Base-by-base conservation (phyloP, 2,797 vertebrate genomes). In the Apogon hyalosoma region DNA sequence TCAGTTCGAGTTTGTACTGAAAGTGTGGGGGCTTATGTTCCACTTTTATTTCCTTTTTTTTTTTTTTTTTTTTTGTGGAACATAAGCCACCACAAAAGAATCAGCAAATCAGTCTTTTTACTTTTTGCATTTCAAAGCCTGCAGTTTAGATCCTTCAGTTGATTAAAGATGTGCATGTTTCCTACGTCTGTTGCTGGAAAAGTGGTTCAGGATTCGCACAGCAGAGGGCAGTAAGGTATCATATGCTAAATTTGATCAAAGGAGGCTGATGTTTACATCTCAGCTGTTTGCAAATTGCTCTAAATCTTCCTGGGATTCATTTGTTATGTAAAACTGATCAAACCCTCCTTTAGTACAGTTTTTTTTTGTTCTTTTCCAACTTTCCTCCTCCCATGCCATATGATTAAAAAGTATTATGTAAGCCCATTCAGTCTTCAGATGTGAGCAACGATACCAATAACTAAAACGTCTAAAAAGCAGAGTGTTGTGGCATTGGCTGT, bases 171-270 rank as follows among this genome's bases (percentile, higher is more conserved):
- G 19, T 21, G 3, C 3, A 2, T 21, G 3, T 28, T 6, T 28
- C 5, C 24, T 3, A 4, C 6, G 2, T 24, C 7, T 11, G 16
- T 8, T 45, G 0, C 24, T 4, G 40, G 11, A 36, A 0, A 0
- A 41, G 47, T 12, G 0, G 16, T 73, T 36, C 55, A 16, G 5
- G 1, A 9, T 68, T 65, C 68, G 33, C 21, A 15, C 88, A 87
- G 73, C 77, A 90, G 90, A 68, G 80, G 82, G 86, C 88, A 87
- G 70, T 61, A 75, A 48, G 0, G 5, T 12, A 28, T 47, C 61
- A 62, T 8, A 40, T 28, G 24, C 3, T 28, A 6, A 28, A 28
- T 28, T 28, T 28, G 24, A 28, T 28, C 24, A 28, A 28, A 28
- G 24, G 2, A 28, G 24, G 24, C 5, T 28, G 24, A 28, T 28